phyloP scores from a whole-genome alignment of 2,113 vertebrate genomes.

The Rhinolophus sinicus region DNA sequence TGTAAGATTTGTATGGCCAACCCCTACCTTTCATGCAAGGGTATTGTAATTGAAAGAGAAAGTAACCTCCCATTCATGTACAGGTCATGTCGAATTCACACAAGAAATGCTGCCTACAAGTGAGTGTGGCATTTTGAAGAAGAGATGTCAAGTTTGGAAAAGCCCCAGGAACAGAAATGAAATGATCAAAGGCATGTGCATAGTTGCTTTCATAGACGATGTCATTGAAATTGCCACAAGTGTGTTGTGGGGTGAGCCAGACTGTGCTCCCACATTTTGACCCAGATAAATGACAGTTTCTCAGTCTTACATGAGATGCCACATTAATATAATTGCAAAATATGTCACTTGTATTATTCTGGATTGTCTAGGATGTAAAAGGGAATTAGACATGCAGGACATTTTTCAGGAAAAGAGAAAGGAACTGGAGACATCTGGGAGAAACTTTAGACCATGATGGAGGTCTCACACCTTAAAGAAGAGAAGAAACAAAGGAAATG shows the following conservation, averaged over 20 bases:
- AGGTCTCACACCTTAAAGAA: background rate
- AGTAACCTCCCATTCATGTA: background rate
- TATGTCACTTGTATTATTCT: background rate
- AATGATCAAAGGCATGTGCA: background rate
- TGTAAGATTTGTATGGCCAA: background rate
- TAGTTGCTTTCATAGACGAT: background rate
- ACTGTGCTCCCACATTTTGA: background rate
- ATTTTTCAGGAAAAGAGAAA: background rate
- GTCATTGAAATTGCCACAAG: fast-evolving
- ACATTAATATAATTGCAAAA: background rate
- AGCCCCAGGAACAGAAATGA: background rate
- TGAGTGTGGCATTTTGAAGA: background rate
- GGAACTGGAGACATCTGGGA: background rate
- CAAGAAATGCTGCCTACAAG: background rate
- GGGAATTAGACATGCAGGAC: fast-evolving
- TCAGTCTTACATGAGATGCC: background rate
- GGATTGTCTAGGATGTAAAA: background rate
- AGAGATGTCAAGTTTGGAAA: background rate
- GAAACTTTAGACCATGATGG: background rate
- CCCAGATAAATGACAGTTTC: background rate
- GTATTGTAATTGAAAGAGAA: background rate
- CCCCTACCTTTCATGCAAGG: background rate
- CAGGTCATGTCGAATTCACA: background rate
- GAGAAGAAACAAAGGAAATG: background rate
- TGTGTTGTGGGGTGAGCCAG: background rate